These are phyloP conservation scores for Picathartes gymnocephalus DNA, from an alignment of 2,113 vertebrate genomes.

Conservation along the genomic window DNA sequence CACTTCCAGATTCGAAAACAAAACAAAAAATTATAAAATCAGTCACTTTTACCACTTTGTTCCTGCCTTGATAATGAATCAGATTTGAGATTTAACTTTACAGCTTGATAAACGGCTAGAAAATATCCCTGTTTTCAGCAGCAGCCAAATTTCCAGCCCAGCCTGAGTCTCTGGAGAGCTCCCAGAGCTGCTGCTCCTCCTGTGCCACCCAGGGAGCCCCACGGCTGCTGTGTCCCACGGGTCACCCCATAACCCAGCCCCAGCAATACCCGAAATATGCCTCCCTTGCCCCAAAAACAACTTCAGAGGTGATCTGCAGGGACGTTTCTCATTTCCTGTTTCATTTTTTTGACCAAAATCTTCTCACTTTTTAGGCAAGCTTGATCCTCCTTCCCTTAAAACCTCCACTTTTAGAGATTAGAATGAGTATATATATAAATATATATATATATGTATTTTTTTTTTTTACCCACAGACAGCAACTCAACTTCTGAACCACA, in stretches of 20 bases:
- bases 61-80: neutral
- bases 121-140: neutral
- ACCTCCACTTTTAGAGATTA: neutral
- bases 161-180: neutral
- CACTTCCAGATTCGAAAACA: neutral
- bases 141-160: neutral
- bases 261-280: neutral
- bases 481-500: neutral
- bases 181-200: neutral
- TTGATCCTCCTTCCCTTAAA: neutral
- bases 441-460: neutral
- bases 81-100: neutral
- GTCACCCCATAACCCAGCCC: neutral
- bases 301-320: neutral
- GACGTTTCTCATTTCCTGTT: neutral
- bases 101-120: neutral
- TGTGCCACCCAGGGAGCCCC: neutral
- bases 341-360: neutral
- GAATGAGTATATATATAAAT: neutral
- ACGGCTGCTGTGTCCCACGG: accelerated
- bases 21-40: neutral
- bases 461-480: neutral
- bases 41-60: neutral
- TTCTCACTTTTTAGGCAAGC: neutral
- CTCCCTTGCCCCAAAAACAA: neutral